A percentile compares a stretch with the other conserved stretches of the same genome.
These are phyloP conservation scores for Acrossocheilus fasciatus DNA, from an alignment of 2,797 vertebrate genomes.

Conservation along the genomic window DNA sequence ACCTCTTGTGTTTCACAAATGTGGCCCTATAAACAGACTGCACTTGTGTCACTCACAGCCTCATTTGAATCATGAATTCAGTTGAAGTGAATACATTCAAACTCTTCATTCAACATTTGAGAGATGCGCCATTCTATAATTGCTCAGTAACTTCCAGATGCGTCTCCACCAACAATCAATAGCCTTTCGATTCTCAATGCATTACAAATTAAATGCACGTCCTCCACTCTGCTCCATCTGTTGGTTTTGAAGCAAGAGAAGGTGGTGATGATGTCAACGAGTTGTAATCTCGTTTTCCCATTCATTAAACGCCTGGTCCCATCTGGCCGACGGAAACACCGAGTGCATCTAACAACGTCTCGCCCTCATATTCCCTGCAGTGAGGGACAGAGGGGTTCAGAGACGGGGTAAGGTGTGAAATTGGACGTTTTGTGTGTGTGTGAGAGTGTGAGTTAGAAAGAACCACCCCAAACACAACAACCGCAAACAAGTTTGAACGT, in stretches of 20 bases:
- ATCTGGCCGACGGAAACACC: constrained; percentile 51
- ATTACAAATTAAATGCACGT: constrained; percentile 23
- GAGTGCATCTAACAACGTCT: constrained; percentile 40
- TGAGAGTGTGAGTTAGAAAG: constrained; percentile 22
- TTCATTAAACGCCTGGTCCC: constrained; percentile 59
- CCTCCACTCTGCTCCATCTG: constrained; percentile 51
- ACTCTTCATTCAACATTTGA: neutral
- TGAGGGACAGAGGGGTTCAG: constrained; percentile 23
- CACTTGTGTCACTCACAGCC: neutral
- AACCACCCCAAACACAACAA: constrained; percentile 35
- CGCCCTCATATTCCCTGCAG: constrained; percentile 23
- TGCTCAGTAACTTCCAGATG: constrained; percentile 61
- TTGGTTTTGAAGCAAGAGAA: constrained; percentile 38
- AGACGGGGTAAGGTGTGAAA: constrained; percentile 26
- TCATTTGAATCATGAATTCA: neutral
- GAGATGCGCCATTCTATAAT: neutral
- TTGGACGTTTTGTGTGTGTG: constrained; percentile 45
- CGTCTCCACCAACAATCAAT: neutral
- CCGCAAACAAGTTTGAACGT: constrained; percentile 36
- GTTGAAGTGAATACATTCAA: neutral
- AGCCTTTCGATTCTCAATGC: neutral
- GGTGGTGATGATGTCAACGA: constrained; percentile 58
- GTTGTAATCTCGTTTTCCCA: constrained; percentile 59
- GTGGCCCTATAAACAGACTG: neutral
- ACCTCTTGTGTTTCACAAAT: neutral